Evolutionary conservation across 2,888 invertebrate species (phyloP), one percentile per base, ranked within the genome.

Genomic region (Cephus rjabovi): DNA sequence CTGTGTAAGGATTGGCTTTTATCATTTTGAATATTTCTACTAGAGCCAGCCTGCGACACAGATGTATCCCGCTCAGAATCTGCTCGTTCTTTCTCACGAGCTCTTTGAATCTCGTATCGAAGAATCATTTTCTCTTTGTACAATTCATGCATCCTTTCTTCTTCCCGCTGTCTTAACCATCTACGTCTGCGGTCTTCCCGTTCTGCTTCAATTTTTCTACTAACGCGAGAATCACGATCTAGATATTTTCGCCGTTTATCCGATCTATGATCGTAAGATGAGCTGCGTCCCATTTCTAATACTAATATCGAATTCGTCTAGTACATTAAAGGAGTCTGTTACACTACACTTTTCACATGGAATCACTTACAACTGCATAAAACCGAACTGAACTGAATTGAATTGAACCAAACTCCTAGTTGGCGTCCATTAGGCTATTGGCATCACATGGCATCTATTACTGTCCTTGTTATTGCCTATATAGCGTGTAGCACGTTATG

Each of bases 81-180:
- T 69, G 79, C 80, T 23, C 33, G 30, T 30, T 76, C 76, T 12
- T 79, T 56, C 33, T 81, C 77, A 15, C 77, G 77, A 11, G 83
- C 83, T 76, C 75, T 80, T 78, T 70, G 31, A 70, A 33, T 33
- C 75, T 84, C 88, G 74, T 83, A 88, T 23, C 88, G 85, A 77
- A 82, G 78, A 33, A 88, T 87, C 79, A 80, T 87, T 80, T 83
- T 82, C 69, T 74, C 34, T 33, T 87, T 88, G n/a, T 86, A 77
- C 69, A n/a, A 79, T 68, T 88, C 86, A 34, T 88, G 88, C 75
- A 86, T 79, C 1, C 82, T 81, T 30, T 80, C 76, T 30, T 69
- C 74, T 31, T 87, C 82, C 77, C 86, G 87, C 30, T 88, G 83
- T 34, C 78, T 81, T 68, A 73, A 75, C 88, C 88, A 88, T 75